Evolutionary conservation across 2,888 invertebrate genomes (phyloP), one percentile per base, ranked within the genome.

Genomic region (Erynnis tages): DNA sequence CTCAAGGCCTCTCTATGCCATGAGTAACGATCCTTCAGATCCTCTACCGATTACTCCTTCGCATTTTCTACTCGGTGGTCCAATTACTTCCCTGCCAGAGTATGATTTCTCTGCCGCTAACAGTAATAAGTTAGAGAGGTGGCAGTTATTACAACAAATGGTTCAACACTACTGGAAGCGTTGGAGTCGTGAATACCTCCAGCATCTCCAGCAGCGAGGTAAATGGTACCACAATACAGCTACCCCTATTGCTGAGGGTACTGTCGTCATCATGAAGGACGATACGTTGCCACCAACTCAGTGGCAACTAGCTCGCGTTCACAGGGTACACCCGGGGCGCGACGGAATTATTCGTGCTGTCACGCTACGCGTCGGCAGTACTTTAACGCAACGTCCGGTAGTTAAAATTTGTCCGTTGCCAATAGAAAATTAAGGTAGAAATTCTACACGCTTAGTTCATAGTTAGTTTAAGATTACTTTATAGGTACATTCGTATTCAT

Each of bases 291-390:
- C 41, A 14, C 41, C 41, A 5, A 41, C 21, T 6, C 25, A 41
- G 27, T 41, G 27, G 41, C 41, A 41, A 29, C 17, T 41, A 17
- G 41, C 43, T 43, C 43, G 43, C 16, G 43, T 29, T 7, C 43
- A 43, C 17, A 8, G 27, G 23, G 17, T 23, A 8, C 43, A 43
- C 29, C 43, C 43, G 7, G 43, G 43, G n/a, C 43, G 43, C 29
- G 43, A 43, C 43, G 43, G 43, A 17, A 30, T 43, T 17, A 30
- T 43, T n/a, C 43, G 43, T 29, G 43, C 25, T 43, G 43, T 43
- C 5, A 43, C 43, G 4, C 43, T 43, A 16, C 29, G 19, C 13
- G 4, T 43, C 1, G 43, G 43, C 43, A 41, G 8, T 23, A 41
- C 27, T 7, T 41, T 2, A n/a, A 14, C 27, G 14, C 27, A 41